phyloP scores from a whole-genome alignment of 1,140 invertebrate genomes.

The Cydia strobilella region DNA sequence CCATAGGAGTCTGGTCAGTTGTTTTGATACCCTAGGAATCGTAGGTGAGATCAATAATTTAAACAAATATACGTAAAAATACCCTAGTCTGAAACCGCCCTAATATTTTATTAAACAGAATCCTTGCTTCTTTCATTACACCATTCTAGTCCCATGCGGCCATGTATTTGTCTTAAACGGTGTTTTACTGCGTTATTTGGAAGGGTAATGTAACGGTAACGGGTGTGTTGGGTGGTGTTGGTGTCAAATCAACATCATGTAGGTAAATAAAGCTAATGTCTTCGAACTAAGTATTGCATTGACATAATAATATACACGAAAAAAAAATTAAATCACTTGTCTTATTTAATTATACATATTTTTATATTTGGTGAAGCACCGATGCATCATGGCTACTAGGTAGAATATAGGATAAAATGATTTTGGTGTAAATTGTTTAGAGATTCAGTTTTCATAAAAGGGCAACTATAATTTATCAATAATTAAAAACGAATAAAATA shows the following conservation, averaged over 20 bases:
- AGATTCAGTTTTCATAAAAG: too few species aligned
- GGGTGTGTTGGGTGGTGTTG: slow-evolving; percentile 29
- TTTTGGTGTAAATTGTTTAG: too few species aligned
- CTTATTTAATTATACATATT: not conserved
- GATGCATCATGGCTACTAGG: not conserved
- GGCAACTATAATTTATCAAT: too few species aligned
- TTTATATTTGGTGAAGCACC: not conserved
- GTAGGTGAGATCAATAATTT: too few species aligned
- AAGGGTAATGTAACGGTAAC: slow-evolving; percentile 27
- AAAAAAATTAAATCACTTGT: not conserved
- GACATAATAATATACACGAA: not conserved
- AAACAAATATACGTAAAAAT: too few species aligned
- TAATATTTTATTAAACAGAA: not conserved
- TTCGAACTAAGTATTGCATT: slow-evolving; percentile 12
- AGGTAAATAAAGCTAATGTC: slow-evolving; percentile 14
- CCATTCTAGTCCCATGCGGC: not conserved
- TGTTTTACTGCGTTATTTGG: not conserved
- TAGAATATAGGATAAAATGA: too few species aligned
- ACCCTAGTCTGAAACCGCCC: too few species aligned
- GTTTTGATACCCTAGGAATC: too few species aligned
- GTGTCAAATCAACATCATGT: slow-evolving; percentile 23
- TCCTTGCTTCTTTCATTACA: not conserved
- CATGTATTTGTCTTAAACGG: not conserved
- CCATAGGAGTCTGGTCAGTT: too few species aligned
- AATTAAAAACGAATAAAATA: too few species aligned